Evolutionary conservation across 2,888 invertebrate genomes (phyloP), one percentile per base, ranked within the genome.

Genomic region (Drosophila formosana): DNA sequence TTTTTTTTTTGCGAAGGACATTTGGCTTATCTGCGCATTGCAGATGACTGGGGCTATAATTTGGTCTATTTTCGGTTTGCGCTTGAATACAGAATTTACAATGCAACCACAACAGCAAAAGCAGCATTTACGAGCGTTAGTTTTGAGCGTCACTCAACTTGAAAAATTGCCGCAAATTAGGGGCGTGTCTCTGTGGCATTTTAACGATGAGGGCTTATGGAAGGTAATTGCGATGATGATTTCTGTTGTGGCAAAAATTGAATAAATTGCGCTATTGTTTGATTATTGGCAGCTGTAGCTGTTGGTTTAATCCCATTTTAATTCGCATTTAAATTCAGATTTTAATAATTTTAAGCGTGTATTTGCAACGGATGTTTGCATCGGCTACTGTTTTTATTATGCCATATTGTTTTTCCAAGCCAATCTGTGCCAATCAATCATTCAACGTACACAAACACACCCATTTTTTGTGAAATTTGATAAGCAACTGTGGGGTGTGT

Each of bases 401-500:
- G 26, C 39, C 55, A 64, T 72, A 72, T 78, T 77, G 72, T 56
- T 37, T 69, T 84, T 88, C 66, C 66, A 46, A 53, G 63, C 41
- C 70, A 84, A 76, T 84, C 82, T 78, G 30, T 52, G 80, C 51
- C 66, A 71, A 82, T 88, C 82, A 82, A 82, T 82, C 82, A 60
- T 11, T 26, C 26, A 9, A 9, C 32, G 28, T 9, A 62, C 45
- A 63, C 26, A 52, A n/a, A 52, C 39, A 56, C 18, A 25, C 7
- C 39, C 30, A 58, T 47, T 6, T 26, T 26, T 18, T 18, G 3
- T 56, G 57, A 41, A 52, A 61, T 28, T 52, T 67, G 75, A 63
- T 60, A 60, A 67, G 49, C 45, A 72, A 77, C 9, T 46, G 39
- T 23, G 26, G 66, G 49, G 60, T 39, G 58, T 72, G 41, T 61